A percentile compares a stretch with the other conserved stretches of the same genome.
Evolutionary conservation across 2,113 vertebrate genomes (phyloP).

Genomic region (Charadrius vociferus): DNA sequence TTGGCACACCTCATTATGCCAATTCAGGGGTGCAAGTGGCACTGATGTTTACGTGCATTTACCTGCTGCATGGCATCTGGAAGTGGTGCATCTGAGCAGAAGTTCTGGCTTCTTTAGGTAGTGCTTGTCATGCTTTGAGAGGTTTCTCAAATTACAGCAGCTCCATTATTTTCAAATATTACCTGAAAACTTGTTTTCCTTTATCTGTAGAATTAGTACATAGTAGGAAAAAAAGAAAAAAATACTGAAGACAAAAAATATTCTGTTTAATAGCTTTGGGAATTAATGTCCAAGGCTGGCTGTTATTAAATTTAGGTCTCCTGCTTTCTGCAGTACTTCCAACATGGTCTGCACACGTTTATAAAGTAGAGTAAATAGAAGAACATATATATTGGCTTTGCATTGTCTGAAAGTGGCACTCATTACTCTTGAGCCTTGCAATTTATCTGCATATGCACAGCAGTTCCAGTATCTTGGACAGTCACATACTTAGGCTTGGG

Average conservation of each 20-base stretch:
- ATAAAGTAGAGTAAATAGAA: neutral
- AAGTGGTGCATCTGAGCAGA: neutral
- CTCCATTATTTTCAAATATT: neutral
- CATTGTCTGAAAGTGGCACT: neutral
- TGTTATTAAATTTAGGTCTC: neutral
- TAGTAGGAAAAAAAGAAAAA: neutral
- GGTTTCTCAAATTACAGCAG: neutral
- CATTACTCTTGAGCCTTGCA: neutral
- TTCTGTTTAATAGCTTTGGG: neutral
- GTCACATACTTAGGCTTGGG: neutral
- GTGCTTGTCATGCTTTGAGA: neutral
- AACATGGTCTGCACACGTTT: neutral
- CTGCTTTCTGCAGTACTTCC: neutral
- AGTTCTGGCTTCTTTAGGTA: neutral
- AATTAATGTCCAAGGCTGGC: neutral
- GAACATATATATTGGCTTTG: neutral
- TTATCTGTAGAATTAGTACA: neutral
- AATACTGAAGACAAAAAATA: neutral
- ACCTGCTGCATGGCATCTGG: neutral
- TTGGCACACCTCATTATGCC: neutral
- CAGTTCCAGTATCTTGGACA: neutral
- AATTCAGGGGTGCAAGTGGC: accelerated
- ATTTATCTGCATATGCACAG: neutral
- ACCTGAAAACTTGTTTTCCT: neutral
- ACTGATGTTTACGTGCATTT: neutral